A percentile compares a stretch with the other conserved stretches of the same genome.
phyloP scores from a whole-genome alignment of 2,797 vertebrate species.

The Mormyrus proboscirostris region DNA sequence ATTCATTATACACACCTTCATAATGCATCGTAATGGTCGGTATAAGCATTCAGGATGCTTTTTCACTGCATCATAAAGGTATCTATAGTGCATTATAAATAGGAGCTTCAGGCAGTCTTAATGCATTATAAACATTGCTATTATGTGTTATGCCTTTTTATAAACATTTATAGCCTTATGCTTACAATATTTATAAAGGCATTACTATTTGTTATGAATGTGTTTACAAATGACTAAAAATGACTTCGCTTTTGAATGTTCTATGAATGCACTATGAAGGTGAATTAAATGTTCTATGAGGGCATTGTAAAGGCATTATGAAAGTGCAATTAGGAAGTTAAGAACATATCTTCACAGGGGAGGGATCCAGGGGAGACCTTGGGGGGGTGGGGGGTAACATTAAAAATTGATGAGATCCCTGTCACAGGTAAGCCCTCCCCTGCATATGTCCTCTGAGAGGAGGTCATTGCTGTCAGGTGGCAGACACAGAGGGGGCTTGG shows the following conservation, averaged over 20 bases:
- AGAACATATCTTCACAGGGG: not conserved
- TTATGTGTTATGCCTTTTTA: not conserved
- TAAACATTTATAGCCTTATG: not conserved
- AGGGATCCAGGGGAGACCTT: not conserved
- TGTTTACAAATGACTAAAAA: too few relatives aligned
- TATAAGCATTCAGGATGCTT: not conserved
- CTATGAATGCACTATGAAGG: too few relatives aligned
- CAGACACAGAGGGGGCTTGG: not conserved
- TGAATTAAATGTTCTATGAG: not conserved
- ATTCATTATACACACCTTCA: not conserved
- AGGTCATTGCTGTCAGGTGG: not conserved
- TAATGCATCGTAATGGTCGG: not conserved
- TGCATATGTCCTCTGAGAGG: not conserved
- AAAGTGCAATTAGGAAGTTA: not conserved
- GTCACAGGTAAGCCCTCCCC: slow-evolving; percentile 6
- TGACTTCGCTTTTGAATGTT: too few relatives aligned
- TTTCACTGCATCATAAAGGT: not conserved
- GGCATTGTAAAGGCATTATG: not conserved
- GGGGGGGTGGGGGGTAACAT: not conserved
- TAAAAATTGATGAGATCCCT: slow-evolving; percentile 21
- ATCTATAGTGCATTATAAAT: not conserved
- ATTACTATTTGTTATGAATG: not conserved
- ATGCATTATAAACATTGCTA: not conserved
- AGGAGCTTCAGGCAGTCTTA: not conserved
- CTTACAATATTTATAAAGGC: not conserved